Base-by-base conservation (phyloP, 2,113 vertebrate genomes). In the Canis aureus region DNA sequence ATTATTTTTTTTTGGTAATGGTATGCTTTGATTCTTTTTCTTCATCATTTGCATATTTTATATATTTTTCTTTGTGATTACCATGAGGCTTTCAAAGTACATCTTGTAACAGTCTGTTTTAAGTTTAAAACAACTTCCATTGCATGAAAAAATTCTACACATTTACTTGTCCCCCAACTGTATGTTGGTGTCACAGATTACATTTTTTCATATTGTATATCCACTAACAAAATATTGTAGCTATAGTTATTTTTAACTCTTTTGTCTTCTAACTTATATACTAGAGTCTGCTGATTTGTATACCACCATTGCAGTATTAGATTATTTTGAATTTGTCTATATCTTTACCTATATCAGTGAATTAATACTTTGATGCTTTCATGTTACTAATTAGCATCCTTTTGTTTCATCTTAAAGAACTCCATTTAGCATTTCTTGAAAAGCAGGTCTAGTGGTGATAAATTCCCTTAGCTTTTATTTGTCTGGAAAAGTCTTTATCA, bases 371-470 rank as follows among this genome's bases (percentile, higher is more conserved):
- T 53, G 17, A 20, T 78, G 55, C 49, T 60, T 76, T n/a, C 38
- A 51, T 38, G 9, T 88, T 89, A 89, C 27, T 76, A 49, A 23
- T 66, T 79, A 66, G 29, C 38, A 27, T 22, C 22, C 53, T 55
- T 92, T 92, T 62, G 38, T 51, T 91, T 82, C 27, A 92, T 59
- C 79, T 60, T 73, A 13, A 73, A 73, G 53, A 83, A 92, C 79
- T 92, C 29, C 35, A 10, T n/a, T 73, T 60, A 49, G 6, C 55
- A 49, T 73, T 92, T 83, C 66, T 83, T 92, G 6, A 60, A 73
- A 92, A 38, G 55, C 12, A 67, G 27, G 10, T 69, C 35, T 27
- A 83, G 66, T 12, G 20, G 29, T 73, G 66, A 51, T 83, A n/a
- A 73, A 73, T 59, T n/a, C 27, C 35, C 53, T 71, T 38, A 59